phyloP scores from a whole-genome alignment of 2,113 vertebrate genomes.

The Colius striatus region DNA sequence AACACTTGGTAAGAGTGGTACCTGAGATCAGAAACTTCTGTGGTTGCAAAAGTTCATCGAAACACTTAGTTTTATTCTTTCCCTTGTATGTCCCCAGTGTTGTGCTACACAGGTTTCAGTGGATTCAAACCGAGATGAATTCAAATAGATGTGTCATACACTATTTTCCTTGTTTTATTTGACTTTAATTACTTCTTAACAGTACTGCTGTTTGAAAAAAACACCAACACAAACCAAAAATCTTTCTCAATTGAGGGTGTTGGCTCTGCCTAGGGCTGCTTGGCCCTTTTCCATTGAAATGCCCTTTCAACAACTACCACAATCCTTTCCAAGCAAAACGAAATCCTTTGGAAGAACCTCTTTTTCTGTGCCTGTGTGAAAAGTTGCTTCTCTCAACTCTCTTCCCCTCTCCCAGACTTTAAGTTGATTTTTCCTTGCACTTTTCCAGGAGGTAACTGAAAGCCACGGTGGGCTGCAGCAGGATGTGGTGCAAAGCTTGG shows the following conservation, averaged over 20 bases:
- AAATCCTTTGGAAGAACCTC: background rate
- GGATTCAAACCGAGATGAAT: background rate
- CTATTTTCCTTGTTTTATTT: slow-evolving; percentile 49
- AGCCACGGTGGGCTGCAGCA: background rate
- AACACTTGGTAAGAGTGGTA: background rate
- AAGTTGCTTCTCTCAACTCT: background rate
- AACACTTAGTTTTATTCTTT: background rate
- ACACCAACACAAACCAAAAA: background rate
- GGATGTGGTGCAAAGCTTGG: rapidly evolving
- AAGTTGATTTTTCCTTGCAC: background rate
- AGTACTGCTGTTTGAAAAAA: slow-evolving; percentile 9
- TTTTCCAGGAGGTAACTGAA: background rate
- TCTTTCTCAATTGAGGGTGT: slow-evolving; percentile 53
- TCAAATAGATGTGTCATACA: slow-evolving; percentile 38
- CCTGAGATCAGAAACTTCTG: background rate
- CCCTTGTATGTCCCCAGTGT: background rate
- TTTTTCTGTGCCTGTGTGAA: background rate
- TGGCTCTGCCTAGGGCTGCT: slow-evolving; percentile 45
- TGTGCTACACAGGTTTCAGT: background rate
- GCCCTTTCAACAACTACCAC: slow-evolving; percentile 26
- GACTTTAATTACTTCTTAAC: slow-evolving; percentile 56
- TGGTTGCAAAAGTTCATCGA: background rate
- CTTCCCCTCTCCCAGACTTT: background rate
- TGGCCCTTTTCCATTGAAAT: slow-evolving; percentile 40
- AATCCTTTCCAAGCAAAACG: background rate